Evolutionary conservation across 2,797 vertebrate species (phyloP), one percentile per base, ranked within the genome.

Genomic region (Novumbra hubbsi): DNA sequence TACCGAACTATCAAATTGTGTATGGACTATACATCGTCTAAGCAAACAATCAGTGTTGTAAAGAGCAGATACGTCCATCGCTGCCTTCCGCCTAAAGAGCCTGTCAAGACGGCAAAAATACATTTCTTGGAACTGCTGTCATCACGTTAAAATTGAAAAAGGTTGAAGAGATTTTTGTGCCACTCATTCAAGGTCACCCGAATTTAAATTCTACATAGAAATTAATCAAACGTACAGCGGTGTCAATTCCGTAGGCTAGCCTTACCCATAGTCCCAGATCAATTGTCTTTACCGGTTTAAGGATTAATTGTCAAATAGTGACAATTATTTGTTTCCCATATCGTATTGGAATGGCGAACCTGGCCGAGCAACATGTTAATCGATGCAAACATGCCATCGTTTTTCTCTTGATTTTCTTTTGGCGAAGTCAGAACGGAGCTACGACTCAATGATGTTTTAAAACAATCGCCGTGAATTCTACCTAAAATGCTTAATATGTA

Each of bases 111-210:
- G 64, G 19, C 30, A 27, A 6, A 60, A 9, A 68, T 60, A 66
- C 38, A 57, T 76, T 45, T 80, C 24, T 71, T 49, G 19, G 21
- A 52, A 12, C 49, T 64, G 77, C 68, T 70, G 73, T 74, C 72
- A 70, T 72, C 49, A 75, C 71, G 62, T 34, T 57, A 34, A 73
- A 73, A 75, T 76, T 72, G 21, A 63, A 75, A 32, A 70, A 79
- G 76, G 66, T 68, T 65, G 50, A 73, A 66, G 73, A 75, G 71
- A 68, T 49, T 72, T 27, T 34, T 21, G 16, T 69, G 79, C 79
- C 73, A 49, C 70, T 73, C 21, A 77, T 75, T 86, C 88, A 92
- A 92, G 89, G 89, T 93, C 88, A 81, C 75, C 60, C 55, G 72
- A 75, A 76, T 78, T 16, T 63, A 74, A 48, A 57, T 24, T 38